Base-by-base conservation (phyloP, 1,140 invertebrate genomes). In the Littorina saxatilis region DNA sequence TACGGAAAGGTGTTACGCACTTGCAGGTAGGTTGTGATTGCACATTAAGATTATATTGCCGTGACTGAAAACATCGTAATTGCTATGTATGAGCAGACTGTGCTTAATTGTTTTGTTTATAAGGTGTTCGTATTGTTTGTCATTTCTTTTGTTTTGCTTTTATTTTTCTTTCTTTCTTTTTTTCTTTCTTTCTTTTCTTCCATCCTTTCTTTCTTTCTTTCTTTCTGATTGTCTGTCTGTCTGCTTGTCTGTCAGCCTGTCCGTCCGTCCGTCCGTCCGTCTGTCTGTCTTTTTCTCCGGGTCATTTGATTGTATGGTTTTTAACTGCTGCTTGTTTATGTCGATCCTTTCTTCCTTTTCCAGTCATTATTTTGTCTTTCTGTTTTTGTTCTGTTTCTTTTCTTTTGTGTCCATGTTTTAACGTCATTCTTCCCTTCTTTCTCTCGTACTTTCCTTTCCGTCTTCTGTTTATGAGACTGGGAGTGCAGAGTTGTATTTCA, bases 1-100 rank as follows among this genome's bases (percentile, higher is more conserved):
- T 39, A 78, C 76, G n/a, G 76, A 78, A 43, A 32, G 55, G 0
- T 78, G 76, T 37, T 78, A 39, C 39, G 39, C 55, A 0, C 76
- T 78, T 13, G 35, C 55, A 78, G 76, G 76, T 78, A 40, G n/a
- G 76, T 43, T 13, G 1, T 61, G 17, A n/a, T 40, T n/a, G 20
- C 11, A 5, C 17, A 40, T 23, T 20, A 32, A 39, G 13, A 39
- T 15, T 1, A 0, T 13, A 1, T 37, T 20, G 32, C 37, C n/a
- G 5, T 52, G 43, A 75, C 9, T 27, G 43, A 27, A 4, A 13
- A 35, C 0, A n/a, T n/a, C 4, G 35, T 9, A 4, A 20, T 3
- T 39, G 68, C 40, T 72, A 17, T 43, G 37, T 72, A 2, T 40
- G 37, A 2, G 7, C 23, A 39, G 27, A n/a, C 40, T 5, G 27